Evolutionary conservation across 2,797 vertebrate genomes (phyloP), one percentile per base, ranked within the genome.

Genomic region (Lutjanus campechanus): DNA sequence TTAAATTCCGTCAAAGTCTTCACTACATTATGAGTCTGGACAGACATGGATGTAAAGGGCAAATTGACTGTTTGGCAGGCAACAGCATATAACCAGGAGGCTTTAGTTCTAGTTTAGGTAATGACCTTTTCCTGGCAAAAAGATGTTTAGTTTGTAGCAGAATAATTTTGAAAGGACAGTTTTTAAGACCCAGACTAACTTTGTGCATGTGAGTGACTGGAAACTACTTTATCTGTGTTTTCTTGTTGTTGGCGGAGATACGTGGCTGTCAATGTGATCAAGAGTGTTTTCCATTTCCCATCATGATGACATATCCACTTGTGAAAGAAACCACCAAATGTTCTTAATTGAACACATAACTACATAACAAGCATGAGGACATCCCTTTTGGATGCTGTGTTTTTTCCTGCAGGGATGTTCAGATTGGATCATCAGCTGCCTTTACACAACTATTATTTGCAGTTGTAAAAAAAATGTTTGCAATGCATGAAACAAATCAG

Each of bases 261-360:
- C 63, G 46, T 69, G 66, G 53, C 58, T 44, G 66, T 85, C 73
- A 86, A 85, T 80, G 53, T 58, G 41, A 84, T 67, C 15, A 63
- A 64, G 55, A 66, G 29, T 15, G 43, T 83, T 88, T 91, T 83
- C 63, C 58, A 61, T 76, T 82, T 81, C 43, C 77, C 73, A 67
- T 82, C 43, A 76, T 70, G 40, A 74, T 77, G 58, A 73, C 29
- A 75, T 63, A 63, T 29, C n/a, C 6, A 25, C 43, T 41, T 64
- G n/a, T 47, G 56, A 81, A 63, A 58, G 40, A 88, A 77, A 86
- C 53, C 55, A 73, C 47, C 44, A 71, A 85, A 58, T 73, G 83
- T 67, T 81, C 90, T 79, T 47, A 87, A 82, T 81, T 81, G 29
- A 81, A 78, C 46, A 60, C 70, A 78, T 50, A 59, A 71, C 67